Conservation (phyloP, 2,888 invertebrate species). For the Melanostoma scalare region DNA sequence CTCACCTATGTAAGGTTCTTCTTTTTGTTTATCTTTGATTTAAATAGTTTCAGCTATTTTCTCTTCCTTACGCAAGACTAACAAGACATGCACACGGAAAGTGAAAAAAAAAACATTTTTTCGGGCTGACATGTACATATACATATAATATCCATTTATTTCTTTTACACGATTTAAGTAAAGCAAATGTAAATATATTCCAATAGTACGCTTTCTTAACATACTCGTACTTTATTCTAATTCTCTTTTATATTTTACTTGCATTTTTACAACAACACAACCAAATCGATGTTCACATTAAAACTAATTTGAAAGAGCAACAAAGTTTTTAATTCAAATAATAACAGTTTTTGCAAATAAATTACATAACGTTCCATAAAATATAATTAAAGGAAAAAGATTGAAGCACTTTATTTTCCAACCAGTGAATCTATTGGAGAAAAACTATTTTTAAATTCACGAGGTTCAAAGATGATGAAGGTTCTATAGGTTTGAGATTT, state of each 20-base stretch:
- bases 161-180: conserved; percentile 55
- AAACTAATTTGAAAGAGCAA: conserved; percentile 57
- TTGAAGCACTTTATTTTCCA: background rate
- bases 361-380: conserved; percentile 12
- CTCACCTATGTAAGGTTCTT: conserved; percentile 40
- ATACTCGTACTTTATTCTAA: conserved; percentile 22
- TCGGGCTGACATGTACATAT: conserved; percentile 35
- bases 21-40: conserved; percentile 39
- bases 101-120: conserved; percentile 21
- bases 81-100: conserved; percentile 61
- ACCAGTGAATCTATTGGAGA: background rate
- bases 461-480: conserved; percentile 61
- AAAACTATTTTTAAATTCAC: conserved; percentile 51
- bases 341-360: conserved; percentile 54
- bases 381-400: background rate
- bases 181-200: conserved; percentile 67
- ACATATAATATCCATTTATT: conserved; percentile 37
- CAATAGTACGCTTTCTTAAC: conserved; percentile 32
- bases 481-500: conserved; percentile 41
- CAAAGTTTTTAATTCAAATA: conserved; percentile 40
- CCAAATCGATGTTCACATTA: conserved; percentile 80
- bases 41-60: conserved; percentile 41
- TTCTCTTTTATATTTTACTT: conserved; percentile 54
- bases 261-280: conserved; percentile 79
- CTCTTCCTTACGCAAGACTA: conserved; percentile 44